Evolutionary conservation across 2,888 invertebrate genomes (phyloP).

Genomic region (Tigriopus californicus): DNA sequence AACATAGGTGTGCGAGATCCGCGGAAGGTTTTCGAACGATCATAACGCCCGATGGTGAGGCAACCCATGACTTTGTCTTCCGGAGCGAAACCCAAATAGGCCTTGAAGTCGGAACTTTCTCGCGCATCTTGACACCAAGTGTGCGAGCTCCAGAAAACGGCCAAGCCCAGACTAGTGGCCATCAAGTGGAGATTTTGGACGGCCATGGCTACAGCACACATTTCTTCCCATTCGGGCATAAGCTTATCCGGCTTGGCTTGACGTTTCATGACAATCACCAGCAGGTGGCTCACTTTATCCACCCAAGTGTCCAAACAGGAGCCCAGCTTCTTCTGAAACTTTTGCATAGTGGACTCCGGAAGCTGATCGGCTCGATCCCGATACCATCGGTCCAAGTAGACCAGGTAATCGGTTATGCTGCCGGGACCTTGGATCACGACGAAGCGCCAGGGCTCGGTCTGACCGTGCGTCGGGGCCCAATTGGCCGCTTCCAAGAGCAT

Average conservation of each 20-base stretch:
- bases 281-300: constrained; percentile 3
- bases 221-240: constrained; percentile 13
- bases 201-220: neutral
- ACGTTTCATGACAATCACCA: constrained; percentile 4
- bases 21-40: neutral
- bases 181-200: constrained; percentile 10
- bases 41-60: neutral
- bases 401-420: constrained; percentile 1
- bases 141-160: constrained; percentile 5
- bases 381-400: constrained; percentile 8
- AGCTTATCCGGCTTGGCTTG: constrained; percentile 3
- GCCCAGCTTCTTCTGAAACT: neutral
- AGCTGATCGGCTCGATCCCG: neutral
- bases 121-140: constrained; percentile 10
- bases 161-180: neutral
- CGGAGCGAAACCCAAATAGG: neutral
- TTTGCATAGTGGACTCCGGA: neutral
- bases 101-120: neutral
- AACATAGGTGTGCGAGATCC: neutral
- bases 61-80: constrained; percentile 11
- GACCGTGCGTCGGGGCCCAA: constrained; percentile 10
- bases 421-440: neutral
- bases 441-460: constrained; percentile 3
- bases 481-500: constrained; percentile 10
- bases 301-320: neutral